These are phyloP conservation scores for Oxystoma pomonae DNA, from an alignment of 2,888 invertebrate genomes.

Conservation along the genomic window DNA sequence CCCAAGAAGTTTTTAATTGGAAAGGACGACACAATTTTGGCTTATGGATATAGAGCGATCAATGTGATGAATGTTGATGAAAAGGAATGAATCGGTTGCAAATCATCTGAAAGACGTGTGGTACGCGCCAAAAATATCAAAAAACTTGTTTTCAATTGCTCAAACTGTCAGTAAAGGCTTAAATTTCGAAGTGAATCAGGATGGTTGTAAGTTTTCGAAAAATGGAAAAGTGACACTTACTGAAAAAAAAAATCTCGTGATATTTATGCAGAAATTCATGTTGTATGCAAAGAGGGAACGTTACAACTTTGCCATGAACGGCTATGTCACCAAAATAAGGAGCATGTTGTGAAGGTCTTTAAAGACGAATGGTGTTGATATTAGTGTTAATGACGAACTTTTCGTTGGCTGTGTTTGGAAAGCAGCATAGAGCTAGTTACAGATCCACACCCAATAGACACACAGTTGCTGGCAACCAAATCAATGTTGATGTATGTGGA, in stretches of 20 bases:
- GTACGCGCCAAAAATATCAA: conserved; percentile 3
- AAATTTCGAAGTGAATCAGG: conserved; percentile 1
- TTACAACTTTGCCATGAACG: conserved; percentile 7
- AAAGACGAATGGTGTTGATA: not conserved
- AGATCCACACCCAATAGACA: not conserved
- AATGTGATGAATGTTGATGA: not conserved
- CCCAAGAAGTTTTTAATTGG: not conserved
- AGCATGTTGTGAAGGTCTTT: conserved; percentile 1
- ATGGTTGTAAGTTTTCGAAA: conserved; percentile 1
- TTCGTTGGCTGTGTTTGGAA: not conserved
- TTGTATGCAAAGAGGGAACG: no score
- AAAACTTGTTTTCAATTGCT: conserved; percentile 5
- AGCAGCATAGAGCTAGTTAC: not conserved
- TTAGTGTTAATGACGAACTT: not conserved
- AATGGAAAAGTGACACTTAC: not conserved
- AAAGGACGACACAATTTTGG: not conserved
- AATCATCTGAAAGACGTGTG: conserved; percentile 8
- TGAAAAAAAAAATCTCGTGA: no score
- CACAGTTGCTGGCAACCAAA: not conserved
- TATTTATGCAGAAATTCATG: no score
- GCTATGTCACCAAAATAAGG: conserved; percentile 7
- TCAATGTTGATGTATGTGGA: conserved; percentile 6
- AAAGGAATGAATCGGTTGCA: not conserved
- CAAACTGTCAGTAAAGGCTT: conserved; percentile 2
- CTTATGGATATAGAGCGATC: conserved; percentile 2